These are phyloP conservation scores for Coenobita brevimanus DNA, from an alignment of 1,140 invertebrate species.

Conservation along the genomic window DNA sequence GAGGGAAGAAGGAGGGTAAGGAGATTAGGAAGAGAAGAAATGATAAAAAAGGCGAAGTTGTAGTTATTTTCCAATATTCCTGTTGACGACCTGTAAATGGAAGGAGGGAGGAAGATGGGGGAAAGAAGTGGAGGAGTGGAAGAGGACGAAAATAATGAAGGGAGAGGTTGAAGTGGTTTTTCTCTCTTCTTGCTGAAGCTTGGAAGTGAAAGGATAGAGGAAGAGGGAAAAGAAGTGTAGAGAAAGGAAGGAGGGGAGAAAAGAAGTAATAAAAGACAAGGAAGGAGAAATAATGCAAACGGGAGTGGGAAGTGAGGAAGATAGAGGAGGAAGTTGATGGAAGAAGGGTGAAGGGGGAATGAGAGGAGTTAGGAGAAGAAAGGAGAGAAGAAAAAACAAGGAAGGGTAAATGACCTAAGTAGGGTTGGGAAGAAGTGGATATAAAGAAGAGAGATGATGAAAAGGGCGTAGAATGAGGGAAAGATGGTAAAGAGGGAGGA, in stretches of 20 bases:
- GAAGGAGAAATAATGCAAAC: background rate
- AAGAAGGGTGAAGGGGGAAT: too few relatives aligned
- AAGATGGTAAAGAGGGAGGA: background rate
- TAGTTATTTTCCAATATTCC: background rate
- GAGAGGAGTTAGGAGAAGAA: background rate
- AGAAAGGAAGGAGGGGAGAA: background rate
- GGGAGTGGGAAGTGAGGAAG: background rate
- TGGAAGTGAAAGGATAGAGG: background rate
- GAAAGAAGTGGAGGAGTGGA: background rate
- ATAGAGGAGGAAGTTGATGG: background rate
- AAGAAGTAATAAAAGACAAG: background rate
- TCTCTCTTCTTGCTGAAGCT: background rate
- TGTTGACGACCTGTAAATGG: background rate
- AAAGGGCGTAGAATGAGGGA: background rate
- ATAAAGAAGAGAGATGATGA: too few relatives aligned
- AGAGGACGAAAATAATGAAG: background rate
- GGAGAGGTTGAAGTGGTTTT: background rate
- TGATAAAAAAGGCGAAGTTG: background rate
- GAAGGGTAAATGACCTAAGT: too few relatives aligned
- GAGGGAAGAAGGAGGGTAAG: background rate
- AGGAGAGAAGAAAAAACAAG: background rate
- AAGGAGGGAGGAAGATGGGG: background rate
- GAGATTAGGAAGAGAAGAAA: background rate
- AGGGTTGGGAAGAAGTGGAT: too few relatives aligned
- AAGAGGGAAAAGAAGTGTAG: background rate